Evolutionary conservation across 1,140 invertebrate genomes (phyloP).

Genomic region (Pentalonia nigronervosa): DNA sequence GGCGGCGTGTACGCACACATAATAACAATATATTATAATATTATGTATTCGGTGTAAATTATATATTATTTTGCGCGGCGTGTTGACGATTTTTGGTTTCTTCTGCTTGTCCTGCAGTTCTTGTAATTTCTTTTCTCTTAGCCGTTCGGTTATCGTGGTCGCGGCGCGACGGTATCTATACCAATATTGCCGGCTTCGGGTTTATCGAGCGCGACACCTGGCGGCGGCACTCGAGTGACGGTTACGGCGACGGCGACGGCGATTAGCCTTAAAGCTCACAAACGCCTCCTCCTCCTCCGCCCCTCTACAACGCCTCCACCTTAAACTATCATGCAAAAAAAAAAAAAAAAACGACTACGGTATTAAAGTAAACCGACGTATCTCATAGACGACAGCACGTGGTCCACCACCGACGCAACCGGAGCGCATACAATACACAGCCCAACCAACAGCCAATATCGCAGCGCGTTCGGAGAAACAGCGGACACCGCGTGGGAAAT

Average conservation of each 20-base stretch:
- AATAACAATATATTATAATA: not conserved
- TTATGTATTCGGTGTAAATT: not conserved
- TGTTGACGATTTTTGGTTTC: not conserved
- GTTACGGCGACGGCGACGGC: not conserved
- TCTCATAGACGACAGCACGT: not conserved
- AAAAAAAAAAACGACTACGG: not conserved
- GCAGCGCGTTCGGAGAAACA: not conserved
- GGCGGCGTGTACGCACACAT: not conserved
- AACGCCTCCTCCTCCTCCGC: not conserved
- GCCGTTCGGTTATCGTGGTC: not conserved
- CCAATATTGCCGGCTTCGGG: not conserved
- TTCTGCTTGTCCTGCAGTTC: not conserved
- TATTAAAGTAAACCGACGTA: not conserved
- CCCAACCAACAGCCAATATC: no score
- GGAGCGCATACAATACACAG: not conserved
- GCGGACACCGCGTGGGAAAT: not conserved
- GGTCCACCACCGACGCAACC: not conserved
- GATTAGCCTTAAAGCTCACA: conserved; percentile 40
- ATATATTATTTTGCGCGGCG: not conserved
- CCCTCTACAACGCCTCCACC: not conserved
- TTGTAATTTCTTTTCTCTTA: not conserved
- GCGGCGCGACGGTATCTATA: not conserved
- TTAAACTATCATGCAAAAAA: not conserved
- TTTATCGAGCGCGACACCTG: conserved; percentile 26
- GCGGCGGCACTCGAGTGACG: conserved; percentile 5